Evolutionary conservation across 1,140 invertebrate species (phyloP), one percentile per base, ranked within the genome.

Genomic region (Brachionus manjavacas): DNA sequence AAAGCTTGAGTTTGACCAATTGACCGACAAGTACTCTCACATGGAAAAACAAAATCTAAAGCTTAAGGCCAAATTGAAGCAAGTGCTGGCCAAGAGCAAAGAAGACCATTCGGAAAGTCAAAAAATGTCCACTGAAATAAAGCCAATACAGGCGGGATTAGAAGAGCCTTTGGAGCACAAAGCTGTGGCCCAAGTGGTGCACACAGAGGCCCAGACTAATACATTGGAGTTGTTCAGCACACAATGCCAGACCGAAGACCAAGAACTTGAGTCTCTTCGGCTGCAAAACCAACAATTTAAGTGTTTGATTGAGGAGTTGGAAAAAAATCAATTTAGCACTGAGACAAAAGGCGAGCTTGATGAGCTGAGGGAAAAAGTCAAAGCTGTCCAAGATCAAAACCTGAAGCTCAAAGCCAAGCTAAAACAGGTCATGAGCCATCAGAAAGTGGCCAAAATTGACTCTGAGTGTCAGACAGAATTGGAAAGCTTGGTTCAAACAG

Each of bases 1-100:
- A 4, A 72, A 72, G 16, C n/a, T 68, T 8, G 41, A 72, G 16
- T 2, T 41, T 72, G 39, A 72, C 31, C 7, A 72, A 31, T 31
- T 68, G 4, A 31, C 4, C 31, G 66, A 31, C 3, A 68, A 68
- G 23, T 39, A 31, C 39, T 68, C 66, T 31, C 66, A 39, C 2
- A 72, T 72, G 20, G 68, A 72, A 41, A 72, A 72, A 72, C 68
- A 72, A 72, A 72, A 72, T 72, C 39, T 72, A 7, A 72, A 72
- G 16, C 35, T 72, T 8, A 72, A 72, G n/a, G 68, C 68, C 28
- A 72, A 72, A 20, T 41, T 72, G 12, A 72, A 72, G 39, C 68
- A 72, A 20, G 16, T 72, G 4, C 4, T 41, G 28, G 35, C 31
- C 31, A 72, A 72, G 41, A 12, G 2, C 14, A 41, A 41, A 20